Conservation (phyloP, 2,888 invertebrate genomes). For the Nymphalis c-album region DNA sequence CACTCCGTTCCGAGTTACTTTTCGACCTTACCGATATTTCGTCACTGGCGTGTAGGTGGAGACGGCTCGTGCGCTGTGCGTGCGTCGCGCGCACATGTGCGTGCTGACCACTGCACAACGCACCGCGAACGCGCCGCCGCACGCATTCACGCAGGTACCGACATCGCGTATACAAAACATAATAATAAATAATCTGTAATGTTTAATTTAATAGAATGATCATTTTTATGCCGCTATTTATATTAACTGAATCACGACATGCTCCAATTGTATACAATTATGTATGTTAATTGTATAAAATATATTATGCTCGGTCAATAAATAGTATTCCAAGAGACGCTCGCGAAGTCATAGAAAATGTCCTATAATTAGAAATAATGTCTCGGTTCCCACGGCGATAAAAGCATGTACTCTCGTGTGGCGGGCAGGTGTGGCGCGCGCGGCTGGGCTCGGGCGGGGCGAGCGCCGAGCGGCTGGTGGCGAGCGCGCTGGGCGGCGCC, state of each 20-base stretch:
- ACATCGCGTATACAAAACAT: not conserved
- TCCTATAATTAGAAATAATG: too few species aligned
- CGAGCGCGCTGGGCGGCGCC: constrained; percentile 85
- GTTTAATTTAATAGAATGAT: too few species aligned
- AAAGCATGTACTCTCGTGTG: not conserved
- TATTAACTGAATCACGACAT: too few species aligned
- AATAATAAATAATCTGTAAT: not conserved
- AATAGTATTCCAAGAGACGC: too few species aligned
- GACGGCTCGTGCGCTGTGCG: constrained; percentile 61
- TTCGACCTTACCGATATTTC: not conserved
- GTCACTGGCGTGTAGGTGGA: constrained; percentile 56
- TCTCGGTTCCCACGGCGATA: too few species aligned
- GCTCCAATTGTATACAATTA: too few species aligned
- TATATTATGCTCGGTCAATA: too few species aligned
- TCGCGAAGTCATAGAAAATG: too few species aligned
- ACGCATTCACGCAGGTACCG: constrained; percentile 66
- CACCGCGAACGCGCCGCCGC: constrained; percentile 53
- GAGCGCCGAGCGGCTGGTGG: constrained; percentile 56
- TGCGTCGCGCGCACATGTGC: constrained; percentile 56
- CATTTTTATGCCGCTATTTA: too few species aligned
- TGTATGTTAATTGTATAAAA: too few species aligned
- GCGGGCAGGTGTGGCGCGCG: constrained; percentile 78
- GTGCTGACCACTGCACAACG: constrained; percentile 52
- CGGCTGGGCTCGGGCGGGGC: constrained; percentile 48
- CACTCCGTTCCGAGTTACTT: not conserved